phyloP scores from a whole-genome alignment of 1,140 invertebrate species.

The Dolichoris vasculosae region DNA sequence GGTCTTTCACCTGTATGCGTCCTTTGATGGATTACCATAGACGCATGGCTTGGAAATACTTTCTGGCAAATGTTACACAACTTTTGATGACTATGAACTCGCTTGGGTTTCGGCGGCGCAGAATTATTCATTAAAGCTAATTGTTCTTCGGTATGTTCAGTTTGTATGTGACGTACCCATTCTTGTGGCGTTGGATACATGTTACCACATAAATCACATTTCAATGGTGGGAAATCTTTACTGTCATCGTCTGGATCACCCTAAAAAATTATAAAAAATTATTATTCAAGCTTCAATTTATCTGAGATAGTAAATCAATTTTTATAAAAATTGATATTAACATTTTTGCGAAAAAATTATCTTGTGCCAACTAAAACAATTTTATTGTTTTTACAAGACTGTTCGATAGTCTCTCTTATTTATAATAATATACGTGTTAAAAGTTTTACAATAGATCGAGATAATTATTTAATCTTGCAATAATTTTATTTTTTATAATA shows the following conservation, averaged over 20 bases:
- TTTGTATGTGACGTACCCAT: constrained; percentile 89
- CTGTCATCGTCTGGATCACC: constrained; percentile 80
- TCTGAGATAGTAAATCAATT: not conserved
- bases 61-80: constrained; percentile 83
- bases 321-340: not conserved
- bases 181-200: constrained; percentile 87
- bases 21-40: constrained; percentile 83
- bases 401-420: no score
- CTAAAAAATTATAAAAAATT: constrained; percentile 59
- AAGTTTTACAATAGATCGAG: no score
- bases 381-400: no score
- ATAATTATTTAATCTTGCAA: no score
- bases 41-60: constrained; percentile 84
- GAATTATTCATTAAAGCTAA: constrained; percentile 86
- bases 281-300: not conserved
- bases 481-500: no score
- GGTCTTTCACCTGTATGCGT: constrained; percentile 83
- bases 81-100: constrained; percentile 79
- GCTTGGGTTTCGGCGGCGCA: constrained; percentile 77
- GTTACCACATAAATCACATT: constrained; percentile 87
- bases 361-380: not conserved
- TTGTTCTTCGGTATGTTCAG: constrained; percentile 87
- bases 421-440: no score
- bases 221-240: constrained; percentile 79
- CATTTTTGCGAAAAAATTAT: not conserved